These are phyloP conservation scores for Homarus gammarus DNA, from an alignment of 2,888 invertebrate genomes.

Conservation along the genomic window DNA sequence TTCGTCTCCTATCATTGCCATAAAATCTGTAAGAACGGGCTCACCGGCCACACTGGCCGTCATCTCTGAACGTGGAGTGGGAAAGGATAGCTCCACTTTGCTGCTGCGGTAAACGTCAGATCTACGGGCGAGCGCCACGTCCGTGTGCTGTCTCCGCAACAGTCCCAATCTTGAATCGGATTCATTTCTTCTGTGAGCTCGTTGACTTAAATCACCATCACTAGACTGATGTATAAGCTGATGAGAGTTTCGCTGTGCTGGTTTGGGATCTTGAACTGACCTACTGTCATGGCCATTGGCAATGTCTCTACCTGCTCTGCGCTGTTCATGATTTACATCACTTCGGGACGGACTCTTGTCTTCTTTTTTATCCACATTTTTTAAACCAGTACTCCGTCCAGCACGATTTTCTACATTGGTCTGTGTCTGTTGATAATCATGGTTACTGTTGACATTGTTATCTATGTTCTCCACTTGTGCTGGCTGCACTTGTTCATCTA, in stretches of 20 bases:
- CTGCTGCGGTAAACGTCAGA: constrained; percentile 64
- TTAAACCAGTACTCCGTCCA: constrained; percentile 29
- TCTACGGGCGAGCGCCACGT: constrained; percentile 63
- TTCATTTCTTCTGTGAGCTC: constrained; percentile 86
- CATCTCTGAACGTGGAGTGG: constrained; percentile 35
- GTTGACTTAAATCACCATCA: constrained; percentile 42
- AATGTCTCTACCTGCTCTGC: constrained; percentile 27
- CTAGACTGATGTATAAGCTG: constrained; percentile 32
- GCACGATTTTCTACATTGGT: constrained; percentile 8
- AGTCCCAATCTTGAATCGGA: constrained; percentile 88
- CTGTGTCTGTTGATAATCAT: constrained; percentile 29
- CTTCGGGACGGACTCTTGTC: background rate
- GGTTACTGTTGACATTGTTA: constrained; percentile 24
- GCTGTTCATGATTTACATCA: constrained; percentile 26
- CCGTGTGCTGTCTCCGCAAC: constrained; percentile 81
- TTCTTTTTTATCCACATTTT: background rate
- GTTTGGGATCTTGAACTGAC: constrained; percentile 26
- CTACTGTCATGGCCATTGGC: constrained; percentile 47
- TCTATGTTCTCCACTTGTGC: constrained; percentile 39
- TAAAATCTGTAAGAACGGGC: constrained; percentile 86
- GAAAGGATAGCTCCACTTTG: constrained; percentile 52
- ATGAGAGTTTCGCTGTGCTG: constrained; percentile 32
- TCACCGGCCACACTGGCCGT: constrained; percentile 81
- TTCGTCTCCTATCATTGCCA: constrained; percentile 79
- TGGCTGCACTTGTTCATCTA: constrained; percentile 26